Percentiles rank a stretch among this genome's conserved stretches.
Evolutionary conservation across 2,888 invertebrate species (phyloP).

Genomic region (Heterodera filipjevi): DNA sequence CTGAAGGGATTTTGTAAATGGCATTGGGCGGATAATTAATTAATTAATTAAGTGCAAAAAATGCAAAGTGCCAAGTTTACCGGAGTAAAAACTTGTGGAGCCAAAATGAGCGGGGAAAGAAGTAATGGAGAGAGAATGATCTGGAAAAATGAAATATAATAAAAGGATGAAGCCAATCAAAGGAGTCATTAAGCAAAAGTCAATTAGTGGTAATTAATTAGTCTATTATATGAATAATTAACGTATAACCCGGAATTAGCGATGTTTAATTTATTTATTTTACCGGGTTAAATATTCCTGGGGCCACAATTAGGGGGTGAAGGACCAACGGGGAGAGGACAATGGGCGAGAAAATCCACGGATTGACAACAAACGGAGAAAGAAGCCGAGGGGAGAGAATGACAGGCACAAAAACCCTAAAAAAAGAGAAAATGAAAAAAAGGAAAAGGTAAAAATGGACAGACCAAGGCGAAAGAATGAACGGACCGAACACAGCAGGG

Average conservation of each 20-base stretch:
- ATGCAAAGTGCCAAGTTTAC: conserved; percentile 15
- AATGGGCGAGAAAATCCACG: conserved; percentile 50
- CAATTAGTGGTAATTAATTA: too few relatives aligned
- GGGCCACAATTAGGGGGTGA: conserved; percentile 45
- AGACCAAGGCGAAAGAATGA: conserved; percentile 50
- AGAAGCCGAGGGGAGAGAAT: conserved; percentile 37
- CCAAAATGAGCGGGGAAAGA: conserved; percentile 48
- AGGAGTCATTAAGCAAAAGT: not conserved
- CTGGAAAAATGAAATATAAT: conserved; percentile 39
- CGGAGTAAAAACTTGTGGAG: conserved; percentile 45
- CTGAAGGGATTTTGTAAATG: not conserved
- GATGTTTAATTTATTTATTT: not conserved
- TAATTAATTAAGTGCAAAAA: not conserved
- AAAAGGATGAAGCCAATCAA: conserved; percentile 35
- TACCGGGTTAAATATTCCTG: conserved; percentile 49
- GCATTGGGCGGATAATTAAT: too few relatives aligned
- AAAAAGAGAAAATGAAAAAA: not conserved
- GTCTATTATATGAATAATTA: too few relatives aligned
- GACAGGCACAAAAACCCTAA: conserved; percentile 44
- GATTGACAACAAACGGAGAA: conserved; percentile 49
- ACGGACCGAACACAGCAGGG: conserved; percentile 41
- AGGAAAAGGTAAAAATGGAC: not conserved
- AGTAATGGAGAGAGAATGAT: conserved; percentile 52
- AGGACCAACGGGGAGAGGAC: conserved; percentile 45
- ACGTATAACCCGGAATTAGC: too few relatives aligned